These are phyloP conservation scores for Hipparchia sbordonii DNA, from an alignment of 2,888 invertebrate genomes.

Conservation along the genomic window DNA sequence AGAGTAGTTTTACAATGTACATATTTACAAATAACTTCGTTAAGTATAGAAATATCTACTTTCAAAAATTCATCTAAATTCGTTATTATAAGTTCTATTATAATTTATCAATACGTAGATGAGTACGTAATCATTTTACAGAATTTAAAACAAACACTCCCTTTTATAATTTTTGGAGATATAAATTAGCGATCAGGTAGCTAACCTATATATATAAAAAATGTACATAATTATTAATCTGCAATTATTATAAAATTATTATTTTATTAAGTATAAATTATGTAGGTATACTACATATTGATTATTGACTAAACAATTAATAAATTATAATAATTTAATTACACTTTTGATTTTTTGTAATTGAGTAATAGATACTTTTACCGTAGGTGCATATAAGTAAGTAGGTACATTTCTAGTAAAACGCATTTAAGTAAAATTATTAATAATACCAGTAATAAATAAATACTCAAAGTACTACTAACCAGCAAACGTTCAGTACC, in stretches of 20 bases:
- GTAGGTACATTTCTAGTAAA: slow-evolving; percentile 44
- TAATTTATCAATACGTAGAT: neutral
- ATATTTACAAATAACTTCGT: slow-evolving; percentile 55
- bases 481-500: slow-evolving; percentile 14
- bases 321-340: slow-evolving; percentile 6
- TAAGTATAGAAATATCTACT: slow-evolving; percentile 41
- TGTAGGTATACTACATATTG: neutral
- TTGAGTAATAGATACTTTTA: neutral
- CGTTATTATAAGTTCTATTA: slow-evolving; percentile 36
- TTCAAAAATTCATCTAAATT: slow-evolving; percentile 54
- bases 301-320: slow-evolving; percentile 2
- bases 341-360: neutral
- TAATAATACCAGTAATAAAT: too few species aligned
- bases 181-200: too few species aligned
- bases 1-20: slow-evolving; percentile 67
- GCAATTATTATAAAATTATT: neutral
- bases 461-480: neutral
- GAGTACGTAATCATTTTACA: neutral
- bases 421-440: slow-evolving; percentile 28
- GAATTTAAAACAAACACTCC: neutral
- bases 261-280: neutral
- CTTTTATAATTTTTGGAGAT: neutral
- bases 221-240: neutral
- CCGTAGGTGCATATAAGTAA: neutral
- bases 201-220: too few species aligned